Evolutionary conservation across 2,888 invertebrate genomes (phyloP).

Genomic region (Acanthosepion lycidas): DNA sequence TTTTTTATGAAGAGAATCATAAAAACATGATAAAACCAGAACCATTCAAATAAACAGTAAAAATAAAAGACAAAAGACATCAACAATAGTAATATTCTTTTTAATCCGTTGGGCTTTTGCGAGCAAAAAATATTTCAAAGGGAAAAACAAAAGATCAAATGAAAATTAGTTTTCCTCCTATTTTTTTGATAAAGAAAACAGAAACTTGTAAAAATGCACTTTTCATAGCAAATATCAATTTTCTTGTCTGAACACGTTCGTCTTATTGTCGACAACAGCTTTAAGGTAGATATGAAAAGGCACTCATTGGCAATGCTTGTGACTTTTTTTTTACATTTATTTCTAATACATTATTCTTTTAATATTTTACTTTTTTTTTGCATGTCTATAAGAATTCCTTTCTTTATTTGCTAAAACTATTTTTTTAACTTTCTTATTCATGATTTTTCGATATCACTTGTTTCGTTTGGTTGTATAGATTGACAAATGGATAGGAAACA

Average conservation of each 20-base stretch:
- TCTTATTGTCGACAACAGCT: conserved; percentile 21
- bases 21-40: neutral
- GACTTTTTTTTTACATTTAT: neutral
- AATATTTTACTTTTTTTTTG: neutral
- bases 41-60: neutral
- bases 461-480: neutral
- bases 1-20: neutral
- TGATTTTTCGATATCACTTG: neutral
- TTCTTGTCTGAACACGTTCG: neutral
- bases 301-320: neutral
- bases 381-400: neutral
- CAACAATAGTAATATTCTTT: conserved; percentile 17
- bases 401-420: neutral
- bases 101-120: neutral
- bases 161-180: neutral
- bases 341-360: neutral
- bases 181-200: neutral
- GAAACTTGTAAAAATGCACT: neutral
- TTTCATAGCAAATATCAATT: neutral
- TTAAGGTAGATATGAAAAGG: conserved; percentile 20
- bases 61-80: neutral
- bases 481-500: neutral
- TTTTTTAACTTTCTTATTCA: neutral
- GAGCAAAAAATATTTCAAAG: neutral
- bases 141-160: neutral